These are phyloP conservation scores for Gila orcuttii DNA, from an alignment of 2,113 vertebrate genomes.

Conservation along the genomic window DNA sequence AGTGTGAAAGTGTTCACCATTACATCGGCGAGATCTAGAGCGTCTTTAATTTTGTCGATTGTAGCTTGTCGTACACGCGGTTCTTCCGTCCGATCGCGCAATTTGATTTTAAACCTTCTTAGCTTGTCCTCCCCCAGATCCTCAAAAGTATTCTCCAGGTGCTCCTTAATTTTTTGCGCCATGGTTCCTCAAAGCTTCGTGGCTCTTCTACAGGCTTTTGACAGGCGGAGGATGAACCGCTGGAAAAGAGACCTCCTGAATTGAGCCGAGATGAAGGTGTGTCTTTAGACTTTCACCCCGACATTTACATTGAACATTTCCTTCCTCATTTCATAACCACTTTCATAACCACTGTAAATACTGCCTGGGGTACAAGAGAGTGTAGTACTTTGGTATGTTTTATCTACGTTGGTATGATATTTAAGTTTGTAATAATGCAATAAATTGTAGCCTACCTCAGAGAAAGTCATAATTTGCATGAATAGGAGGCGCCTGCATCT, in stretches of 20 bases:
- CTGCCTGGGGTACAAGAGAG: neutral
- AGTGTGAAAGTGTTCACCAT: constrained; percentile 53
- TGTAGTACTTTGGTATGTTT: neutral
- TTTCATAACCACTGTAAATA: neutral
- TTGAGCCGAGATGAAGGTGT: neutral
- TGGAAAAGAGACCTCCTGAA: neutral
- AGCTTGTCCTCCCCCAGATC: accelerated
- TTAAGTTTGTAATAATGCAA: neutral
- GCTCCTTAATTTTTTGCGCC: neutral
- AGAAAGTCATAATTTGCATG: neutral
- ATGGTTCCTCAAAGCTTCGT: constrained; percentile 48
- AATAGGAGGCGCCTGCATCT: neutral
- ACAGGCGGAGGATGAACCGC: no score
- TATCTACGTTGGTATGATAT: neutral
- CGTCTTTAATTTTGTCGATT: neutral
- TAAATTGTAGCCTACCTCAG: neutral
- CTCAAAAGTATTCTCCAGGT: neutral
- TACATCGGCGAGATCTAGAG: neutral
- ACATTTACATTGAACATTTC: neutral
- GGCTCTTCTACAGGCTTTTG: neutral
- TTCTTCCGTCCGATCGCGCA: constrained; percentile 41
- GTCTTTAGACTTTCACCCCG: neutral
- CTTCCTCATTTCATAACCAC: neutral
- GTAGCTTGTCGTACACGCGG: neutral
- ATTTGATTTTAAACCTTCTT: neutral